A percentile compares a stretch with the other conserved stretches of the same genome.
Evolutionary conservation across 2,113 vertebrate species (phyloP).

Genomic region (Asarcornis scutulata): DNA sequence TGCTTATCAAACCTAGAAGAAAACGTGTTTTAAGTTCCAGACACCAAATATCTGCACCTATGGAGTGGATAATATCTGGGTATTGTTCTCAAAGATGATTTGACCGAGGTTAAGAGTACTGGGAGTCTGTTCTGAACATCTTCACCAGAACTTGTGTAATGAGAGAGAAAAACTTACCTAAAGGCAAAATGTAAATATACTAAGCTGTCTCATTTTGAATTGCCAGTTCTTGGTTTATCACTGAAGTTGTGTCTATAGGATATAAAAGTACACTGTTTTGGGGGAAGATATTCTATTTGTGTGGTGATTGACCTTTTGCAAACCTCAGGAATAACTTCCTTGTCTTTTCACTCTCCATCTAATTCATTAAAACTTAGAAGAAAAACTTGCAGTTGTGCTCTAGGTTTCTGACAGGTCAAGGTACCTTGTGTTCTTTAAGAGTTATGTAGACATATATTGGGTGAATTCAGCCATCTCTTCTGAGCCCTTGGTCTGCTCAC

Average conservation of each 20-base stretch:
- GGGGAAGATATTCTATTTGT: rapidly evolving
- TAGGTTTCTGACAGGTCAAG: background rate
- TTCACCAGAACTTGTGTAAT: background rate
- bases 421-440: background rate
- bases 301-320: background rate
- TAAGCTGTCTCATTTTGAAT: background rate
- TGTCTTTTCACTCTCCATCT: background rate
- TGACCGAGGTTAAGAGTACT: background rate
- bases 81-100: background rate
- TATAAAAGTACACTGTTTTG: background rate
- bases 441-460: background rate
- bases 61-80: background rate
- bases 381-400: background rate
- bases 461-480: background rate
- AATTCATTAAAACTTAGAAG: background rate
- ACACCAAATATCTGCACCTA: background rate
- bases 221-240: background rate
- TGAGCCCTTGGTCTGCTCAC: background rate
- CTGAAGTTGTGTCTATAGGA: background rate
- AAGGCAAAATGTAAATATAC: background rate
- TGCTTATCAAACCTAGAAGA: background rate
- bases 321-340: background rate
- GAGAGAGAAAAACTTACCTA: background rate
- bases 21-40: background rate
- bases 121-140: background rate